These are phyloP conservation scores for Mythimna impura DNA, from an alignment of 2,888 invertebrate species.

Conservation along the genomic window DNA sequence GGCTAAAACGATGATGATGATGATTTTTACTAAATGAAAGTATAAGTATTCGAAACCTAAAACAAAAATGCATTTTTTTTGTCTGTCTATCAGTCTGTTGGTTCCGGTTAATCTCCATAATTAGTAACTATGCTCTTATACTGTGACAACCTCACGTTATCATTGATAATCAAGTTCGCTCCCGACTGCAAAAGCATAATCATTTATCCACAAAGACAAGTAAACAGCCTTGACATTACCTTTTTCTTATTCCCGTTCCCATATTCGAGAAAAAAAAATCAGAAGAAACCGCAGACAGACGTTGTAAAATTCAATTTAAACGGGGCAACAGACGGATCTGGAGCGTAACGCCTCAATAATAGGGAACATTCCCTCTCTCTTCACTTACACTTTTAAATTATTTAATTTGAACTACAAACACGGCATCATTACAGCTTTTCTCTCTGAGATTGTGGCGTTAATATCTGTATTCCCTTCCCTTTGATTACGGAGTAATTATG, in stretches of 20 bases:
- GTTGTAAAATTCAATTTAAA: constrained; percentile 33
- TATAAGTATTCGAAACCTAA: too few relatives aligned
- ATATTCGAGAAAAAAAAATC: constrained; percentile 2
- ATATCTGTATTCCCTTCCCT: constrained; percentile 22
- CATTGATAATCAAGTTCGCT: too few relatives aligned
- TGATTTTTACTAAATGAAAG: too few relatives aligned
- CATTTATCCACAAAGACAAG: not conserved
- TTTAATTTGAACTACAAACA: constrained; percentile 41
- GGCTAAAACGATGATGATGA: too few relatives aligned
- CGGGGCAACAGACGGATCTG: constrained; percentile 24
- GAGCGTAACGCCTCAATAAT: constrained; percentile 47
- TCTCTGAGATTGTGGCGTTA: constrained; percentile 9
- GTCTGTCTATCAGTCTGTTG: too few relatives aligned
- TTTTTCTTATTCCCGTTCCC: not conserved
- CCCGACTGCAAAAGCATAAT: not conserved
- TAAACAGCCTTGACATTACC: not conserved
- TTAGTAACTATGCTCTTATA: too few relatives aligned
- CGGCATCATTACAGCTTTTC: constrained; percentile 15
- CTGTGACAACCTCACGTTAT: too few relatives aligned
- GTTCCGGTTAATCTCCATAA: too few relatives aligned
- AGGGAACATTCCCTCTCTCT: constrained; percentile 29
- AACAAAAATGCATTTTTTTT: too few relatives aligned
- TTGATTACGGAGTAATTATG: constrained; percentile 32
- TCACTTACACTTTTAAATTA: constrained; percentile 54
- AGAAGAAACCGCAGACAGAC: constrained; percentile 17